phyloP scores from a whole-genome alignment of 2,113 vertebrate genomes.

The Varanus komodoensis region DNA sequence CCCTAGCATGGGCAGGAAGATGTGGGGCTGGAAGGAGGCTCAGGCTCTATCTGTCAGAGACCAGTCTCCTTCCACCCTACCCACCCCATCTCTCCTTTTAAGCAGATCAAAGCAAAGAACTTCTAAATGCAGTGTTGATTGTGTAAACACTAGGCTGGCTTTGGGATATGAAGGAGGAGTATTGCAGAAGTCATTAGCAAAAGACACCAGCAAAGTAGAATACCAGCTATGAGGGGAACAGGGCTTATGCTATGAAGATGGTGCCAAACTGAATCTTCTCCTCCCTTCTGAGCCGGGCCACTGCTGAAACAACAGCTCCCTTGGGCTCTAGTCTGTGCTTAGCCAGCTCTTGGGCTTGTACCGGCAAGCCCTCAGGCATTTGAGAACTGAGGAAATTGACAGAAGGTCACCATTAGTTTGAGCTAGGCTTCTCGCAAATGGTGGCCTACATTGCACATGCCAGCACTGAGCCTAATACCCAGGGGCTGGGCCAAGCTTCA shows the following conservation, averaged over 20 bases:
- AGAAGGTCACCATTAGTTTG: not conserved
- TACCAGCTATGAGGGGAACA: too few relatives aligned
- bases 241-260: too few relatives aligned
- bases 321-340: not conserved
- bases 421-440: not conserved
- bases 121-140: too few relatives aligned
- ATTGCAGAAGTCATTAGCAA: too few relatives aligned
- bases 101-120: too few relatives aligned
- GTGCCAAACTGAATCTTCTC: too few relatives aligned
- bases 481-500: not conserved
- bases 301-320: not conserved
- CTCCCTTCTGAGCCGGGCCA: not conserved
- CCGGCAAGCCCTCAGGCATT: not conserved
- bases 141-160: too few relatives aligned
- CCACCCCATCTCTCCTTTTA: too few relatives aligned
- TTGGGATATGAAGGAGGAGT: too few relatives aligned
- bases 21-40: not conserved
- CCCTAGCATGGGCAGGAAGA: not conserved
- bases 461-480: not conserved
- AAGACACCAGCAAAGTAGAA: too few relatives aligned
- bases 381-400: not conserved
- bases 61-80: too few relatives aligned
- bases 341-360: not conserved
- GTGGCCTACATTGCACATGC: not conserved
- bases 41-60: too few relatives aligned